phyloP scores from a whole-genome alignment of 2,113 vertebrate genomes.

The Boulengeromyrus knoepffleri region DNA sequence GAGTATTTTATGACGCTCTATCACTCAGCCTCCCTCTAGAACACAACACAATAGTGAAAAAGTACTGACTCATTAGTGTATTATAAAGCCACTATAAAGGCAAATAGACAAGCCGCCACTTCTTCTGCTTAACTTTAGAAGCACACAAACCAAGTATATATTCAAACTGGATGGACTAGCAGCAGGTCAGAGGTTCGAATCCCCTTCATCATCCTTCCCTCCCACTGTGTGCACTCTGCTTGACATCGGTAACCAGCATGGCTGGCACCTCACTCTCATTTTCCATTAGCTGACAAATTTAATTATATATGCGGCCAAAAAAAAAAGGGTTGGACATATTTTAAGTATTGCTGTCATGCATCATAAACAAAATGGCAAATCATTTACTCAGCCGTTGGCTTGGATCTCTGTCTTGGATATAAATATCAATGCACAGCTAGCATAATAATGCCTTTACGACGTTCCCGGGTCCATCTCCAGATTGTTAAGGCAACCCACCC shows the following conservation, averaged over 20 bases:
- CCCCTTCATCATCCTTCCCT: not conserved
- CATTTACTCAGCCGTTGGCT: not conserved
- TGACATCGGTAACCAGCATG: not conserved
- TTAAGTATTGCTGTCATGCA: not conserved
- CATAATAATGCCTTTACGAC: not conserved
- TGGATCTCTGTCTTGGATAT: not conserved
- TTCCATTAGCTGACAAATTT: not conserved
- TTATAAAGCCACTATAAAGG: not conserved
- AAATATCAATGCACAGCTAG: not conserved
- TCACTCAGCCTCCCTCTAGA: not conserved
- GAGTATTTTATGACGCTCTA: not conserved
- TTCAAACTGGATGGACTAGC: not conserved
- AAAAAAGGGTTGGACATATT: not conserved
- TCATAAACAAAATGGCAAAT: conserved; percentile 1
- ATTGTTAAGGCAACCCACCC: conserved; percentile 14
- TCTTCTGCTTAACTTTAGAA: not conserved
- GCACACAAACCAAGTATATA: not conserved
- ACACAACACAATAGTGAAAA: not conserved
- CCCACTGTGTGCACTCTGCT: not conserved
- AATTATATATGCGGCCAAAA: not conserved
- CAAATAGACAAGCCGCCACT: not conserved
- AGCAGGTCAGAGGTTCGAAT: not conserved
- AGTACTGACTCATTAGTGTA: not conserved
- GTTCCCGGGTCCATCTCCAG: not conserved
- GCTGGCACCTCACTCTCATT: not conserved